Evolutionary conservation across 2,888 invertebrate species (phyloP), one percentile per base, ranked within the genome.

Genomic region (Epicampocera succincta): DNA sequence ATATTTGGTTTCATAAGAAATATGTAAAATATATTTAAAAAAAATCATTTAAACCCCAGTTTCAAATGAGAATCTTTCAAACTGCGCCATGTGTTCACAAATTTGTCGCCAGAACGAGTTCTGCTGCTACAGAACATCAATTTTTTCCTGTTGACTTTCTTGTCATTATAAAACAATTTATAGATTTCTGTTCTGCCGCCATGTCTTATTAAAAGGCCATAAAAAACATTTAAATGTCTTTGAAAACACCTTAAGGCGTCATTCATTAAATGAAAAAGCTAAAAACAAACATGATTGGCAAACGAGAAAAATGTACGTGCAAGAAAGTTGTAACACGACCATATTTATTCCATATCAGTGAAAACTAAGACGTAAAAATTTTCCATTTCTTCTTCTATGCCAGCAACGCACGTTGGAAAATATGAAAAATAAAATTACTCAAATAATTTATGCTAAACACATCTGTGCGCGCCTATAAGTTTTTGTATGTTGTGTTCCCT

Each of bases 401-500:
- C 38, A 58, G 48, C 48, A 48, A 71, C 46, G 25, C 15, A 61
- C 17, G 46, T 29, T 46, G 33, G 29, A 12, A 63, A 63, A 63
- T 48, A 46, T 63, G 44, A 11, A 33, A 33, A 33, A 33, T n/a
- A 17, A 46, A 56, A 48, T 17, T 33, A 33, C 33, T 33, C 13
- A 21, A 48, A 72, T 78, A 52, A 78, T 72, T 72, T 78, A 78
- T 78, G 78, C 72, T 38, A 78, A 78, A 78, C 72, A 60, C 78
- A 78, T 66, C 71, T 78, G 65, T 65, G 65, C 44, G 65, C 44
- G 58, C 60, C 40, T 50, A 50, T 65, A 33, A 58, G 19, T 69
- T 61, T 44, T 33, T n/a, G 17, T 25, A 25, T 15, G 2, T 6
- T 2, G 13, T 29, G 42, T 68, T 21, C 9, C 9, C 6, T 29